Evolutionary conservation across 2,888 invertebrate species (phyloP), one percentile per base, ranked within the genome.

Genomic region (Ptychoptera albimana): DNA sequence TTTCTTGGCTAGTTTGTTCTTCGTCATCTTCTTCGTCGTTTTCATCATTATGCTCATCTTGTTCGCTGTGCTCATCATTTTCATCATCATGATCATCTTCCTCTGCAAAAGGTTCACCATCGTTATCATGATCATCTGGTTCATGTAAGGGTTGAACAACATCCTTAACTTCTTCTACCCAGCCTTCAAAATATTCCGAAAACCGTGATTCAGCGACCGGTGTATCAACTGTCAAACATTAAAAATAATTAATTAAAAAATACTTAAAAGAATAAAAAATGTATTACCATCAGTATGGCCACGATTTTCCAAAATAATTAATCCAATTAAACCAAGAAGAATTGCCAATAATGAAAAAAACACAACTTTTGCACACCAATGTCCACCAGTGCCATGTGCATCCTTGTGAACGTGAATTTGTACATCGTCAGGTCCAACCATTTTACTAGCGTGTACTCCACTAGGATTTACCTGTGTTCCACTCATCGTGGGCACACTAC

Each of bases 361-460:
- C 54, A 87, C 73, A 45, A 87, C 70, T 66, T 85, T 85, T 32
- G 86, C 83, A 63, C 84, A 85, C 73, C 83, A 79, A 58, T 85
- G 83, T 31, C 86, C 87, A 37, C 85, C 85, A 12, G 83, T 82
- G 38, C 76, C 76, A 53, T 73, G 77, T 3, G 4, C 23, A 37
- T 86, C 84, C 52, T 80, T 77, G 42, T 82, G 75, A 16, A 85
- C 73, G 59, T 87, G 86, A 57, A 87, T 77, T 54, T 79, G 79
- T 48, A 80, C 71, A 63, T 83, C 83, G 43, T 83, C 82, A 52
- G 71, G 72, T 30, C 72, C 61, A 23, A 23, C 23, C 60, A 63
- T 60, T 55, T 63, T 64, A 39, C 61, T 58, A 39, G 60, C 57
- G 51, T 64, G 60, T 9, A 65, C 64, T 44, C 64, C 64, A 52